A percentile compares a stretch with the other conserved stretches of the same genome.
Conservation (phyloP, 2,113 vertebrate genomes). For the Phocoena sinus region DNA sequence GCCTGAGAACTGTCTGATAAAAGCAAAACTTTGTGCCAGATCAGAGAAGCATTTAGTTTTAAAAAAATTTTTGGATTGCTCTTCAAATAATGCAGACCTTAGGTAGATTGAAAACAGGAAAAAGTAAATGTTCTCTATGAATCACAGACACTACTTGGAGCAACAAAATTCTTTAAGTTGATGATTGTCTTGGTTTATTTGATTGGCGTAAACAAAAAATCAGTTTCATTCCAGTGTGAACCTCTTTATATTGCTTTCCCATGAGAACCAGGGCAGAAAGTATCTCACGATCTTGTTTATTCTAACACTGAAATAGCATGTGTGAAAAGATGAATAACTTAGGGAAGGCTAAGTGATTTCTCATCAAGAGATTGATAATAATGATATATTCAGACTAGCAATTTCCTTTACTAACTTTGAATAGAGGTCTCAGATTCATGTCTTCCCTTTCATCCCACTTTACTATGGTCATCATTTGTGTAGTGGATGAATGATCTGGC, state of each 20-base stretch:
- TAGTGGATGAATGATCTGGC: not conserved
- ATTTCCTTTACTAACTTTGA: not conserved
- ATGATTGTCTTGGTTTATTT: conserved; percentile 1
- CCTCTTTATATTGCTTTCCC: conserved; percentile 43
- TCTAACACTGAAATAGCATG: not conserved
- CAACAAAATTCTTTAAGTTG: not conserved
- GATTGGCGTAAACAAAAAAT: not conserved
- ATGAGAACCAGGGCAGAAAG: conserved; percentile 12
- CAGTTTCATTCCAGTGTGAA: conserved; percentile 21
- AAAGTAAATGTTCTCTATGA: conserved; percentile 27
- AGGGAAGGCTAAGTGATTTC: not conserved
- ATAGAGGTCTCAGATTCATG: not conserved
- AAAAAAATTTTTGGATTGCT: conserved; percentile 54
- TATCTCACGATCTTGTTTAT: not conserved
- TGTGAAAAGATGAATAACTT: not conserved
- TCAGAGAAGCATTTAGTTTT: conserved; percentile 66
- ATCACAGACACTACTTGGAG: not conserved
- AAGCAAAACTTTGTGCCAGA: conserved; percentile 72
- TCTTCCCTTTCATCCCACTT: not conserved
- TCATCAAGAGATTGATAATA: not conserved
- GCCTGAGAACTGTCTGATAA: conserved; percentile 67
- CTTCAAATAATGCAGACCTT: conserved; percentile 63
- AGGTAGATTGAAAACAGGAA: not conserved
- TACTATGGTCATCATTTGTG: not conserved
- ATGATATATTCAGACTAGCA: not conserved